Evolutionary conservation across 2,888 invertebrate genomes (phyloP).

Genomic region (Drepana falcataria): DNA sequence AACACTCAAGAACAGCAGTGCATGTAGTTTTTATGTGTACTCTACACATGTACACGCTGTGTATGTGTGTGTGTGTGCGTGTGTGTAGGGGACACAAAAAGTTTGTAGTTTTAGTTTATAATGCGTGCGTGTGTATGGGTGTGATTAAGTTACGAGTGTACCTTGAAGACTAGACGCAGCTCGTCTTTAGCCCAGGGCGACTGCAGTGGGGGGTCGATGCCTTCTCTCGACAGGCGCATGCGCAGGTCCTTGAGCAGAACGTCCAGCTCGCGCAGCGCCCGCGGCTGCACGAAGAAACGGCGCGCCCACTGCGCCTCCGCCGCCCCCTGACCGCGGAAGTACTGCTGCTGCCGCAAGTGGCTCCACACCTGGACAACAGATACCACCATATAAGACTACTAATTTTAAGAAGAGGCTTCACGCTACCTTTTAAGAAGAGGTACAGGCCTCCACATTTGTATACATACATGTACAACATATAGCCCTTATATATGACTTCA

Average conservation of each 20-base stretch:
- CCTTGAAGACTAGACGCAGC: constrained; percentile 53
- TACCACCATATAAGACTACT: not conserved
- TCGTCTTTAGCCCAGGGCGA: constrained; percentile 58
- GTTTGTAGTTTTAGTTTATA: too few species aligned
- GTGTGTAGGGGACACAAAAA: too few species aligned
- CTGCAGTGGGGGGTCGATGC: constrained; percentile 75
- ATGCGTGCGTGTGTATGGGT: too few species aligned
- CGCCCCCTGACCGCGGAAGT: constrained; percentile 64
- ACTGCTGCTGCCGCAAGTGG: constrained; percentile 77
- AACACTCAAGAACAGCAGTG: too few species aligned
- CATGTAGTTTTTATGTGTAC: too few species aligned
- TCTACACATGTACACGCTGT: too few species aligned
- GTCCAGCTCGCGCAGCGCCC: constrained; percentile 85
- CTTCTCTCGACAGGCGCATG: constrained; percentile 76
- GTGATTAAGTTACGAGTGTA: constrained; percentile 11
- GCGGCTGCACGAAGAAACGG: constrained; percentile 83
- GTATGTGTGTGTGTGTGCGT: too few species aligned
- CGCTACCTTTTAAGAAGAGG: too few species aligned
- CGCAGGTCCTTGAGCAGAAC: constrained; percentile 85
- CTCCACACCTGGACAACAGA: constrained; percentile 81
- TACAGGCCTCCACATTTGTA: too few species aligned
- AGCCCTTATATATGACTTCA: too few species aligned
- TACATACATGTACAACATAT: too few species aligned
- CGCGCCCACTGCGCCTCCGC: constrained; percentile 82
- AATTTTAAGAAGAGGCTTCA: not conserved